Evolutionary conservation across 2,888 invertebrate species (phyloP).

Genomic region (Galerucella pusilla): DNA sequence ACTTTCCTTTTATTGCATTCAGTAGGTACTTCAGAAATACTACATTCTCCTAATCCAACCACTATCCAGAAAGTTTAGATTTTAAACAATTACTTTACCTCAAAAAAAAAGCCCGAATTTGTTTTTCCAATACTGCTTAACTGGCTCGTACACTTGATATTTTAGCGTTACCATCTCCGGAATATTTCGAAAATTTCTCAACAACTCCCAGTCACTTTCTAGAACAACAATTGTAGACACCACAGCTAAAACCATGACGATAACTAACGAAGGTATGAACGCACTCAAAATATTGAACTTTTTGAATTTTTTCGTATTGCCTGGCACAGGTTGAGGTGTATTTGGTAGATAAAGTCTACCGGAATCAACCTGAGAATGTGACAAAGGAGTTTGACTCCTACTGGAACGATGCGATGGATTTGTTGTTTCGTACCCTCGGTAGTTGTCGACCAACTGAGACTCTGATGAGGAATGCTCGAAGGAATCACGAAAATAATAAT

Average conservation of each 20-base stretch:
- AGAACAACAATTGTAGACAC: slow-evolving; percentile 77
- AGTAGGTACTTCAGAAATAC: neutral
- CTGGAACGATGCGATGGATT: slow-evolving; percentile 66
- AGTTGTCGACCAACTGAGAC: slow-evolving; percentile 72
- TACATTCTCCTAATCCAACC: neutral
- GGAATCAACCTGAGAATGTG: slow-evolving; percentile 61
- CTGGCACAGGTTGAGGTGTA: slow-evolving; percentile 44
- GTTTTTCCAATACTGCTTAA: slow-evolving; percentile 79
- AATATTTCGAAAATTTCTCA: slow-evolving; percentile 76
- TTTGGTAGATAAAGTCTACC: slow-evolving; percentile 60
- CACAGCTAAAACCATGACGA: slow-evolving; percentile 77
- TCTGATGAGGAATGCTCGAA: slow-evolving; percentile 85
- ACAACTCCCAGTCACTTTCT: slow-evolving; percentile 81
- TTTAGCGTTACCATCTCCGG: slow-evolving; percentile 82
- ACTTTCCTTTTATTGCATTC: neutral
- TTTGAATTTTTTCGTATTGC: slow-evolving; percentile 58
- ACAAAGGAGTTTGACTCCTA: slow-evolving; percentile 66
- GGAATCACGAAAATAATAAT: slow-evolving; percentile 81
- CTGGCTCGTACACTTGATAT: slow-evolving; percentile 84
- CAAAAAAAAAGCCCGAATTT: slow-evolving; percentile 74
- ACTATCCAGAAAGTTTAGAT: neutral
- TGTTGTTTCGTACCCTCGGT: slow-evolving; percentile 61
- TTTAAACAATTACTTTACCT: slow-evolving; percentile 49
- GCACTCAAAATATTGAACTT: slow-evolving; percentile 76
- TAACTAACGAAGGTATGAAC: slow-evolving; percentile 81